Percentiles rank a stretch among this genome's conserved stretches.
phyloP scores from a whole-genome alignment of 2,888 invertebrate species.

The Acheta domesticus region DNA sequence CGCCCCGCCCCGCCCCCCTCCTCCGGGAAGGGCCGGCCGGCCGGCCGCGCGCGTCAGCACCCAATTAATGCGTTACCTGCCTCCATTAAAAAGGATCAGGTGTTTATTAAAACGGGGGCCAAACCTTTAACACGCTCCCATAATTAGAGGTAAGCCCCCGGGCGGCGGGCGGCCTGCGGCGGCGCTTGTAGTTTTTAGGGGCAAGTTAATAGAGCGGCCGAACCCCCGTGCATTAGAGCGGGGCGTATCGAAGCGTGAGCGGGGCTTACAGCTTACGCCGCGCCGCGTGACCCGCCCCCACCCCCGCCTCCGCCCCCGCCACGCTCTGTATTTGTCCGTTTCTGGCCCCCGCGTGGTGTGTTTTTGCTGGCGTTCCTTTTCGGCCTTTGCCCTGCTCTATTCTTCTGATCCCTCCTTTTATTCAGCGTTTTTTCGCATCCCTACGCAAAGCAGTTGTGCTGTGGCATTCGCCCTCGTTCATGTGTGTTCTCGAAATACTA shows the following conservation, averaged over 20 bases:
- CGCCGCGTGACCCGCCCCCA: too few species aligned
- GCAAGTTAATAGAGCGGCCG: background rate
- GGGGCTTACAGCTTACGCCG: background rate
- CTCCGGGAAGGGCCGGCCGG: background rate
- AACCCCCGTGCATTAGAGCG: too few species aligned
- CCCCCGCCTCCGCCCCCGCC: too few species aligned
- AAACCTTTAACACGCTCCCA: constrained; percentile 18
- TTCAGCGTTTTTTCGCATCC: too few species aligned
- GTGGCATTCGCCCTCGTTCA: too few species aligned
- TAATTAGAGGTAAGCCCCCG: constrained; percentile 6
- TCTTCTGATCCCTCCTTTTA: too few species aligned
- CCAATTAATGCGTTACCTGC: constrained; percentile 18
- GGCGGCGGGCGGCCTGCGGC: background rate
- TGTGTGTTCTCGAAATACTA: too few species aligned
- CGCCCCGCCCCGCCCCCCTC: constrained; percentile 12
- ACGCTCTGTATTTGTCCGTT: too few species aligned
- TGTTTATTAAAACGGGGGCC: constrained; percentile 9
- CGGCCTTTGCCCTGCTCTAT: too few species aligned
- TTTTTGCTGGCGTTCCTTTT: too few species aligned
- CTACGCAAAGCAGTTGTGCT: too few species aligned
- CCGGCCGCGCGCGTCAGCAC: background rate
- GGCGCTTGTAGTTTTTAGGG: background rate
- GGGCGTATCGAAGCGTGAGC: background rate
- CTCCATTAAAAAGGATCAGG: constrained; percentile 18
- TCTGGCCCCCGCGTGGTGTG: too few species aligned